Evolutionary conservation across 2,113 vertebrate genomes (phyloP).

Genomic region (Cephalopholis sonnerati): DNA sequence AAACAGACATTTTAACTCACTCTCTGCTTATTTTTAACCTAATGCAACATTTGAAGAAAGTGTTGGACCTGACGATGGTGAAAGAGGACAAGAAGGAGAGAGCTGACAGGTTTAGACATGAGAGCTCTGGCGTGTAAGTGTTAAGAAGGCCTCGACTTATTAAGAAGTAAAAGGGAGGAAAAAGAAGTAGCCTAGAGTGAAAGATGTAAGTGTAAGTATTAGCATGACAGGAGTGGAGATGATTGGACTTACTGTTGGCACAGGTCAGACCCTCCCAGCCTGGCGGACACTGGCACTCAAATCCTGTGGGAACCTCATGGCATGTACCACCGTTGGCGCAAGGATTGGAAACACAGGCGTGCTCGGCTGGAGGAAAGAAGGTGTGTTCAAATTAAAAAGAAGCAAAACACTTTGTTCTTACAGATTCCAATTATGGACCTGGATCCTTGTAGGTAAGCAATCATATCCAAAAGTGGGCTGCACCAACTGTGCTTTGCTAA

Average conservation of each 20-base stretch:
- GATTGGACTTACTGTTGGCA: conserved; percentile 87
- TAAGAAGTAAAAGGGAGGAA: background rate
- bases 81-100: background rate
- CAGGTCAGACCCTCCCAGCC: conserved; percentile 96
- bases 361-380: conserved; percentile 86
- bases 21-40: background rate
- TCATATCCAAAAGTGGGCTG: no score
- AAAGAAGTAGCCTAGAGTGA: background rate
- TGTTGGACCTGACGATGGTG: background rate
- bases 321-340: conserved; percentile 94
- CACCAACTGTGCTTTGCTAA: no score
- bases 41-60: background rate
- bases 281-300: conserved; percentile 91
- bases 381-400: background rate
- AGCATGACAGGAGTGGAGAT: background rate
- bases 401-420: background rate
- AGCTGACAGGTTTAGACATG: background rate
- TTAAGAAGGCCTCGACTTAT: background rate
- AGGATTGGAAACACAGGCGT: conserved; percentile 93
- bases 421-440: background rate
- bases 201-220: background rate
- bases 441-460: background rate
- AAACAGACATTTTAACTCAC: background rate
- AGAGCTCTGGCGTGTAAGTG: background rate
- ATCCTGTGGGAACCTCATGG: conserved; percentile 89